These are phyloP conservation scores for Watsonalla binaria DNA, from an alignment of 2,888 invertebrate genomes.

Conservation along the genomic window DNA sequence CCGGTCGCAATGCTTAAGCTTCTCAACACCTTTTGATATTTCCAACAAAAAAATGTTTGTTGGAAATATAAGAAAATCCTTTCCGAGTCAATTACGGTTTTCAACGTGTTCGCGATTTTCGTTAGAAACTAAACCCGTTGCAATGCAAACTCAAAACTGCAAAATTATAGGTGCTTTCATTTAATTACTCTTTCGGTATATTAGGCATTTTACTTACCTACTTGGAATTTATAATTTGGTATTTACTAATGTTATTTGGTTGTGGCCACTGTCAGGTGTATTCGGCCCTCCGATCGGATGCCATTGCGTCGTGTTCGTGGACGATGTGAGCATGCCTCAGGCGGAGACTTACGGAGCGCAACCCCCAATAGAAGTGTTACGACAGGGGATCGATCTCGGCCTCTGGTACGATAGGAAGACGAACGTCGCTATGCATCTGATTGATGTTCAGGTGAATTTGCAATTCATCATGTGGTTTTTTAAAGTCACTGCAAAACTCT, in stretches of 20 bases:
- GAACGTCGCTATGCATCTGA: conserved; percentile 85
- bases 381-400: conserved; percentile 94
- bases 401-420: conserved; percentile 94
- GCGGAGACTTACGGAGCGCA: conserved; percentile 95
- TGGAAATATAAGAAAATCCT: too few species aligned
- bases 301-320: conserved; percentile 93
- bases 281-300: conserved; percentile 96
- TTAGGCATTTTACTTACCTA: too few species aligned
- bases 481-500: not conserved
- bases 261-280: conserved; percentile 77
- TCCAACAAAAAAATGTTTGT: too few species aligned
- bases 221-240: too few species aligned
- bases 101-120: too few species aligned
- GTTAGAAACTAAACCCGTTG: too few species aligned
- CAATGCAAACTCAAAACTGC: too few species aligned
- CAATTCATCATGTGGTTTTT: not conserved
- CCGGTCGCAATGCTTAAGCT: too few species aligned
- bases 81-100: too few species aligned
- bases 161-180: too few species aligned
- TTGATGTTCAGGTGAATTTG: conserved; percentile 86
- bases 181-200: not conserved
- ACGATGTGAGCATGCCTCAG: conserved; percentile 97
- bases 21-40: too few species aligned
- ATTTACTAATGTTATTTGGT: too few species aligned
- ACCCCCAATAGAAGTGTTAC: conserved; percentile 93